Evolutionary conservation across 2,888 invertebrate species (phyloP), one percentile per base, ranked within the genome.

Genomic region (Chrysina gloriosa): DNA sequence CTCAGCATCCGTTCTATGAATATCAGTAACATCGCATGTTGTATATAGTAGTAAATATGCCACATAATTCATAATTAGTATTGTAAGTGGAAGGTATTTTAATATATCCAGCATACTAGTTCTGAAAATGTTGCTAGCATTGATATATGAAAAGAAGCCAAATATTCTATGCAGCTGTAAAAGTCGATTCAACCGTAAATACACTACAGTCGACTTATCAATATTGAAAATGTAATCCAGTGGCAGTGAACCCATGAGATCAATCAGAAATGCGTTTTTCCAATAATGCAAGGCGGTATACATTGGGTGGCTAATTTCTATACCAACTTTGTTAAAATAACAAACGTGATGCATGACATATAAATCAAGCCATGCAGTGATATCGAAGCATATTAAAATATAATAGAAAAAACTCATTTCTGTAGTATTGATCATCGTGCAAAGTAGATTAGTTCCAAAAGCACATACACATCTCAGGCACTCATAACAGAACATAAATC

Each of bases 271-370:
- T 11, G 69, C 69, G 21, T 73, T 70, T 14, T 65, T 72, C 72
- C 75, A 74, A 68, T 77, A 78, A 66, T 77, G 47, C 4, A 63
- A 31, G 0, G 74, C 71, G 2, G 75, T 76, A n/a, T 65, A 58
- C 39, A 74, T 63, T 2, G 78, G 77, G 68, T 78, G 77, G 11
- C 69, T 70, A 2, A 78, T 70, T 63, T 77, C 72, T 4, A 77
- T 54, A 3, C 73, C 72, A 1, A 68, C 47, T 14, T 69, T 34
- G 50, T 77, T 73, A 63, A 73, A 78, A 42, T 73, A 77, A 25
- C 72, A 69, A 4, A 77, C 65, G 56, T 77, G 74, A 58, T 76
- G 74, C 27, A 73, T 69, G 0, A 77, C 36, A 56, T 73, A 77
- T 23, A 77, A 73, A 48, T 76, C 76, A 0, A 71, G 16, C 63